phyloP scores from a whole-genome alignment of 2,888 invertebrate species.

The Plagodis dolabraria region DNA sequence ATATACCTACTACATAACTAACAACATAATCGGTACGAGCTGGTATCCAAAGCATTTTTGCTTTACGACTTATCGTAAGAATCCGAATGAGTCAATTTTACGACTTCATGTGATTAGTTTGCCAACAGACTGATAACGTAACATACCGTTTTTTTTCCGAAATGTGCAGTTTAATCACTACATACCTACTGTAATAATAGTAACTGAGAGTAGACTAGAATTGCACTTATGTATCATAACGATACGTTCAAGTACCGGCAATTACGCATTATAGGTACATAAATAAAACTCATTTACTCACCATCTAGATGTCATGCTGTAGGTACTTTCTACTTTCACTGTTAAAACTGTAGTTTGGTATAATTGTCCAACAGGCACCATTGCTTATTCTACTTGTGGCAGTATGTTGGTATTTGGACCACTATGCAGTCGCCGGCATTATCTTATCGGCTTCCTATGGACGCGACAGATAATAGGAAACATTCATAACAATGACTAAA shows the following conservation, averaged over 20 bases:
- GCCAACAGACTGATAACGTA: slow-evolving; percentile 29
- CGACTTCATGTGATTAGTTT: slow-evolving; percentile 38
- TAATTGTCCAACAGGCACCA: slow-evolving; percentile 53
- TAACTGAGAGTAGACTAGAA: slow-evolving; percentile 32
- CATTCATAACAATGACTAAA: slow-evolving; percentile 41
- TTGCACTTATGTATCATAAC: slow-evolving; percentile 14
- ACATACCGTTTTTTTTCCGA: slow-evolving; percentile 10
- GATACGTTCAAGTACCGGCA: slow-evolving; percentile 14
- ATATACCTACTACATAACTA: slow-evolving; percentile 2
- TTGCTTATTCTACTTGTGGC: slow-evolving; percentile 43
- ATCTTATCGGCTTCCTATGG: slow-evolving; percentile 59
- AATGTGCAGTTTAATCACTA: slow-evolving; percentile 20
- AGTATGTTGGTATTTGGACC: slow-evolving; percentile 21
- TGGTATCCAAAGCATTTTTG: slow-evolving; percentile 14
- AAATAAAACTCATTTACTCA: slow-evolving; percentile 47
- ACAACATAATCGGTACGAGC: slow-evolving; percentile 23
- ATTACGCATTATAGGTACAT: slow-evolving; percentile 11
- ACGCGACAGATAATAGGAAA: slow-evolving; percentile 38
- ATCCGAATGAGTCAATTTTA: slow-evolving; percentile 44
- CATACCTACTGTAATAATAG: too few relatives aligned
- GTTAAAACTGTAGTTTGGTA: slow-evolving; percentile 52
- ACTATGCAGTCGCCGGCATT: slow-evolving; percentile 32
- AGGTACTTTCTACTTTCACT: slow-evolving; percentile 68
- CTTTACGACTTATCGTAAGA: slow-evolving; percentile 42
- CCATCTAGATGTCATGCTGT: slow-evolving; percentile 53